Conservation (phyloP, 2,113 vertebrate genomes). For the Collichthys lucidus region DNA sequence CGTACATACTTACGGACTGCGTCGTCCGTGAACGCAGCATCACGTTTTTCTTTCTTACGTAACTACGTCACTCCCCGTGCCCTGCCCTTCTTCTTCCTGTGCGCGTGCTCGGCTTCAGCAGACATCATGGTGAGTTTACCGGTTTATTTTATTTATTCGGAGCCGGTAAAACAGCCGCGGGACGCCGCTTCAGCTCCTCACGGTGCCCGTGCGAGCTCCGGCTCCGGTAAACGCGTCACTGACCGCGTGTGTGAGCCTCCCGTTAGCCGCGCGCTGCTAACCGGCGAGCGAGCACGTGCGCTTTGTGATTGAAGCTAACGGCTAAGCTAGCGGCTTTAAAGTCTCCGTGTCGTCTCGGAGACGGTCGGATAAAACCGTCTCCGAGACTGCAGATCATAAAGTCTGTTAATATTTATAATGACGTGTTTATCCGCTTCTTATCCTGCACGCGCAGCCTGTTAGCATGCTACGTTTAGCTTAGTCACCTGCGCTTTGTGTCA, state of each 20-base stretch:
- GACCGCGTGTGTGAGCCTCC: accelerated
- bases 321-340: slow-evolving; percentile 35
- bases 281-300: slow-evolving; percentile 78
- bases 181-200: accelerated
- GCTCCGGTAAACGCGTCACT: accelerated
- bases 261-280: slow-evolving; percentile 34
- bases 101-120: slow-evolving; percentile 48
- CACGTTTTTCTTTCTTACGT: slow-evolving; percentile 31
- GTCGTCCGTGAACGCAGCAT: slow-evolving; percentile 44
- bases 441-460: neutral
- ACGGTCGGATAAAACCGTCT: accelerated
- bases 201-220: accelerated
- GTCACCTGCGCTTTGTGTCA: slow-evolving; percentile 63
- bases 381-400: too few relatives aligned
- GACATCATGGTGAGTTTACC: slow-evolving; percentile 81
- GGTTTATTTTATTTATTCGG: accelerated
- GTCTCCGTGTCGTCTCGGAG: accelerated
- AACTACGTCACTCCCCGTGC: slow-evolving; percentile 17
- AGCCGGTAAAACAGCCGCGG: accelerated
- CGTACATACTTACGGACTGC: too few relatives aligned
- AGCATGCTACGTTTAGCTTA: slow-evolving; percentile 50
- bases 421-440: too few relatives aligned
- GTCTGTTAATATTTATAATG: too few relatives aligned
- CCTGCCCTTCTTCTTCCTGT: slow-evolving; percentile 48
- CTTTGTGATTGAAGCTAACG: slow-evolving; percentile 32